Conservation (phyloP, 2,113 vertebrate genomes). For the Menidia beryllina region DNA sequence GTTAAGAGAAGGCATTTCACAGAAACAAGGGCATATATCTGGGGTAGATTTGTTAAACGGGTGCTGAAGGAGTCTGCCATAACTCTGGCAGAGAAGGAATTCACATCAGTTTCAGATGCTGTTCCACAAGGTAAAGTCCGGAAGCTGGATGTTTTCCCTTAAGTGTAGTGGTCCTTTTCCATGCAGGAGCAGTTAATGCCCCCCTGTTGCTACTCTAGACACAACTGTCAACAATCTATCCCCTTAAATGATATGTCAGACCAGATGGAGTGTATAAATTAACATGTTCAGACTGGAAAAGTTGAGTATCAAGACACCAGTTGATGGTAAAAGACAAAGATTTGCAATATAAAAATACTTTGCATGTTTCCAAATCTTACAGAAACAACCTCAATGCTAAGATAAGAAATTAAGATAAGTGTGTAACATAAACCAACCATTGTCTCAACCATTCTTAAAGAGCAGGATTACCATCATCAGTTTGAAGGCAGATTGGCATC, state of each 20-base stretch:
- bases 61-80: slow-evolving; percentile 32
- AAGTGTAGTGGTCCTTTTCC: slow-evolving; percentile 56
- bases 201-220: slow-evolving; percentile 38
- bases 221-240: slow-evolving; percentile 44
- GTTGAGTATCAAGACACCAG: slow-evolving; percentile 4
- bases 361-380: not conserved
- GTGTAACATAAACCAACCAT: not conserved
- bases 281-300: slow-evolving; percentile 43
- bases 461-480: slow-evolving; percentile 22
- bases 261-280: slow-evolving; percentile 49
- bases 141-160: slow-evolving; percentile 71
- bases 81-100: slow-evolving; percentile 65
- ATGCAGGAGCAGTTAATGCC: slow-evolving; percentile 62
- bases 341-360: not conserved
- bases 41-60: slow-evolving; percentile 34
- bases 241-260: slow-evolving; percentile 45
- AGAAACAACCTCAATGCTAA: slow-evolving; percentile 4
- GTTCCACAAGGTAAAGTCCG: slow-evolving; percentile 59
- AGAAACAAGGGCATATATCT: slow-evolving; percentile 29
- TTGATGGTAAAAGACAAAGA: slow-evolving; percentile 1
- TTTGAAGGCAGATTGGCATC: slow-evolving; percentile 40
- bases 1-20: slow-evolving; percentile 33
- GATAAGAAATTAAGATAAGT: not conserved
- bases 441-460: not conserved
- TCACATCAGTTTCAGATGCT: slow-evolving; percentile 68